Evolutionary conservation across 1,140 invertebrate species (phyloP).

Genomic region (Orius laevigatus): DNA sequence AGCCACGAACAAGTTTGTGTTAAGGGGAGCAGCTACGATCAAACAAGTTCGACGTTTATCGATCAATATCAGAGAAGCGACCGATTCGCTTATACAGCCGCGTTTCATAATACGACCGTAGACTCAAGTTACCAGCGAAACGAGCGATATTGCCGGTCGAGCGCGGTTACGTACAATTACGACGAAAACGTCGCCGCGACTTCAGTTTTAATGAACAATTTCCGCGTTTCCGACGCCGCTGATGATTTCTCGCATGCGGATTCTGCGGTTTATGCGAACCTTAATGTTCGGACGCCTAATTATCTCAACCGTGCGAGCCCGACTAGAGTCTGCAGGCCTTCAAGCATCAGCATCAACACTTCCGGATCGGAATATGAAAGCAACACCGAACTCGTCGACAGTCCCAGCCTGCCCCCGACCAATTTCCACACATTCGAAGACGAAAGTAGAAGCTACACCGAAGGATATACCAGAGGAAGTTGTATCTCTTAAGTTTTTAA

Average conservation of each 20-base stretch:
- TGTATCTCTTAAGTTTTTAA: slow-evolving; percentile 9
- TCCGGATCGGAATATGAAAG: slow-evolving; percentile 15
- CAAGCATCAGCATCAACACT: slow-evolving; percentile 7
- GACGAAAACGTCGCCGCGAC: too few species aligned
- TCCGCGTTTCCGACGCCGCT: too few species aligned
- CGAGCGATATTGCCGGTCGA: too few species aligned
- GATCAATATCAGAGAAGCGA: slow-evolving; percentile 24
- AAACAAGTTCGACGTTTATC: slow-evolving; percentile 22
- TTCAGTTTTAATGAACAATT: too few species aligned
- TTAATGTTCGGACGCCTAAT: too few species aligned
- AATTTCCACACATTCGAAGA: slow-evolving; percentile 13
- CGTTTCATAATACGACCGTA: too few species aligned
- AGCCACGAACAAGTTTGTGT: slow-evolving; percentile 48
- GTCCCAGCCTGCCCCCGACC: slow-evolving; percentile 10
- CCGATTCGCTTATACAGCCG: too few species aligned
- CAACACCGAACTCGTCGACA: slow-evolving; percentile 12
- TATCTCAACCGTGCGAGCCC: slow-evolving; percentile 1
- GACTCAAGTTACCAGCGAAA: too few species aligned
- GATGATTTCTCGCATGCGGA: too few species aligned
- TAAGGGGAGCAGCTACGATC: slow-evolving; percentile 25
- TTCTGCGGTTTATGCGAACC: too few species aligned
- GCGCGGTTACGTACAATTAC: too few species aligned
- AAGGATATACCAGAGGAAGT: slow-evolving; percentile 4
- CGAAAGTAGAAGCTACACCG: slow-evolving; percentile 3
- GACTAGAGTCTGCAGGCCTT: slow-evolving; percentile 6